Conservation (phyloP, 2,888 invertebrate species). For the Drosophila emarginata region DNA sequence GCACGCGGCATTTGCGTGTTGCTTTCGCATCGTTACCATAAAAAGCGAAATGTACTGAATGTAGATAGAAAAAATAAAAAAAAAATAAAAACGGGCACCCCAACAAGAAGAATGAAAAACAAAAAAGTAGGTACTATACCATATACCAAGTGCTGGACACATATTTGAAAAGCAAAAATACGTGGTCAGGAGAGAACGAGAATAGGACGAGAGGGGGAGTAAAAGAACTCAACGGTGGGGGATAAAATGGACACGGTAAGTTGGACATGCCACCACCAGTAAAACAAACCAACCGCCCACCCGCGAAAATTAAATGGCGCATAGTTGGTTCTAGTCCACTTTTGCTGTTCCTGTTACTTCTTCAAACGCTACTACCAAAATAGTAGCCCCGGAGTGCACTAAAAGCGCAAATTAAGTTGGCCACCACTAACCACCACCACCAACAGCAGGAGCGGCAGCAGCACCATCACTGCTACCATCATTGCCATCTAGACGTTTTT, state of each 20-base stretch:
- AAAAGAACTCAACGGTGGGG: constrained; percentile 47
- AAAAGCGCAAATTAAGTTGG: constrained; percentile 73
- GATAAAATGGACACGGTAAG: constrained; percentile 52
- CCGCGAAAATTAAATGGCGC: constrained; percentile 73
- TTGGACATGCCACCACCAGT: constrained; percentile 27
- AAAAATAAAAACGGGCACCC: constrained; percentile 3
- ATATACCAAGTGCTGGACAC: constrained; percentile 66
- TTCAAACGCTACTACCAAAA: constrained; percentile 32
- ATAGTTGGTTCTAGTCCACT: constrained; percentile 47
- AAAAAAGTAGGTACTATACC: constrained; percentile 18
- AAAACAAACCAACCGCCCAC: constrained; percentile 15
- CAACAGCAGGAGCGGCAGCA: not conserved
- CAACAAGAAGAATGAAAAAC: constrained; percentile 1
- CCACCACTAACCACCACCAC: constrained; percentile 19
- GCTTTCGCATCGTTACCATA: constrained; percentile 46
- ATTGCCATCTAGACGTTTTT: not conserved
- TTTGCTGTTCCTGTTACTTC: constrained; percentile 21
- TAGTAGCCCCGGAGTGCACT: constrained; percentile 61
- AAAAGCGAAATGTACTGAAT: constrained; percentile 42
- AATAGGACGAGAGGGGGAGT: not conserved
- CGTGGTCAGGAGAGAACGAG: constrained; percentile 51
- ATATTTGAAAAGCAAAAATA: constrained; percentile 75
- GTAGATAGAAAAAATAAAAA: constrained; percentile 18
- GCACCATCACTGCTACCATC: not conserved
- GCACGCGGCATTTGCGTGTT: constrained; percentile 74